Base-by-base conservation (phyloP, 2,888 invertebrate genomes). In the Eristalis pertinax region DNA sequence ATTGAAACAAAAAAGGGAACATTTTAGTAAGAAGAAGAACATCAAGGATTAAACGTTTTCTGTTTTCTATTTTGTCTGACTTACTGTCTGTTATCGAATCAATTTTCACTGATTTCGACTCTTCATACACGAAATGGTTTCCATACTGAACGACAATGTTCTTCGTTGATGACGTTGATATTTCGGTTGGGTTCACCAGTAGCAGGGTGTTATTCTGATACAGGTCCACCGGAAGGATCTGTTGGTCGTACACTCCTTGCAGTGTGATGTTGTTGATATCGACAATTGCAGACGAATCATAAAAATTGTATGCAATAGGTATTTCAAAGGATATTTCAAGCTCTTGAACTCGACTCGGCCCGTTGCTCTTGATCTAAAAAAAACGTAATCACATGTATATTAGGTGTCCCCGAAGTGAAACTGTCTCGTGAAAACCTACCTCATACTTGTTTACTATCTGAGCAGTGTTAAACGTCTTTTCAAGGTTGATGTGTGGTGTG, bases 271-370 rank as follows among this genome's bases (percentile, higher is more conserved):
- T 92, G 83, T 90, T 90, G n/a, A 92, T 89, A 72, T 92, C 91
- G 63, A 93, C 89, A 35, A 93, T 91, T 8, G 90, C 89, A 3
- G 87, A 72, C 1, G 92, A 91, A 43, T 91, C 91, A 3, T 90
- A 78, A n/a, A 92, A 89, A 58, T 90, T 90, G 65, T 92, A 93
- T 0, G 92, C 91, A 0, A 93, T 91, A 2, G 93, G 93, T 81
- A 93, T 92, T 35, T 90, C 89, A 29, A 93, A 91, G 4, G 90
- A 89, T 0, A 93, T 87, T 56, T 92, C 91, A 65, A 93, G 85
- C 11, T 90, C 90, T 22, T 91, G 91, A n/a, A 93, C 90, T 7
- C 89, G 91, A 89, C 93, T 93, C 38, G 93, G 93, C 0, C 93
- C 93, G 70, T 91, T 91, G 78, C 93, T 93, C 82, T 91, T 91